Conservation (phyloP, 2,113 vertebrate species). For the Cichladusa arquata region DNA sequence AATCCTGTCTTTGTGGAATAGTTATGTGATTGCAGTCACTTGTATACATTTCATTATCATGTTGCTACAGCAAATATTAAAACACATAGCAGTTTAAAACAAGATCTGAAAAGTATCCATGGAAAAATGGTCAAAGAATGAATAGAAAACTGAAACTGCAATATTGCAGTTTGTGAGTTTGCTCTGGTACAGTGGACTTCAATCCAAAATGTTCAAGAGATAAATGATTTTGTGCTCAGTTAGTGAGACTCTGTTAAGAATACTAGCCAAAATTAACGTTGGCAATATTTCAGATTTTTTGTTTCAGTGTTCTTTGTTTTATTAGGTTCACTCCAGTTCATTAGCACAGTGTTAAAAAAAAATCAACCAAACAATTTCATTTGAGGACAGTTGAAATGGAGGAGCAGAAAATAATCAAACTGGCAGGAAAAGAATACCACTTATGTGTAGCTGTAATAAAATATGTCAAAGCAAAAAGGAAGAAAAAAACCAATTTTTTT, state of each 20-base stretch:
- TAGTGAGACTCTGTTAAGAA: background rate
- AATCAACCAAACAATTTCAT: background rate
- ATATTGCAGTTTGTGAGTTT: background rate
- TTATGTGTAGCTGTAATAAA: background rate
- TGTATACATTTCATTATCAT: background rate
- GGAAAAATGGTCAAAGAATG: background rate
- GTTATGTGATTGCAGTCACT: background rate
- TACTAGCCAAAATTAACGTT: background rate
- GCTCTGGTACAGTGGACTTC: background rate
- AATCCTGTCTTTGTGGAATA: background rate
- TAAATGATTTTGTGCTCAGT: background rate
- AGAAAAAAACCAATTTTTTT: background rate
- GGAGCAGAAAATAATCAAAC: background rate
- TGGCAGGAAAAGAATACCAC: background rate
- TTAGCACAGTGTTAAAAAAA: background rate
- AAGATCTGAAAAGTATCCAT: background rate
- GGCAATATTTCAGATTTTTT: background rate
- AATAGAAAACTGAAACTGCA: background rate
- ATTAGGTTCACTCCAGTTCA: background rate
- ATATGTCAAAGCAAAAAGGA: background rate
- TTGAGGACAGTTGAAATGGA: background rate
- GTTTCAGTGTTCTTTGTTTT: background rate
- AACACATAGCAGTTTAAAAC: background rate
- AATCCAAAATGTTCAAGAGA: background rate
- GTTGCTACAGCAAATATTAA: slow-evolving; percentile 46